These are phyloP conservation scores for Melanotus villosus DNA, from an alignment of 2,888 invertebrate species.

Conservation along the genomic window DNA sequence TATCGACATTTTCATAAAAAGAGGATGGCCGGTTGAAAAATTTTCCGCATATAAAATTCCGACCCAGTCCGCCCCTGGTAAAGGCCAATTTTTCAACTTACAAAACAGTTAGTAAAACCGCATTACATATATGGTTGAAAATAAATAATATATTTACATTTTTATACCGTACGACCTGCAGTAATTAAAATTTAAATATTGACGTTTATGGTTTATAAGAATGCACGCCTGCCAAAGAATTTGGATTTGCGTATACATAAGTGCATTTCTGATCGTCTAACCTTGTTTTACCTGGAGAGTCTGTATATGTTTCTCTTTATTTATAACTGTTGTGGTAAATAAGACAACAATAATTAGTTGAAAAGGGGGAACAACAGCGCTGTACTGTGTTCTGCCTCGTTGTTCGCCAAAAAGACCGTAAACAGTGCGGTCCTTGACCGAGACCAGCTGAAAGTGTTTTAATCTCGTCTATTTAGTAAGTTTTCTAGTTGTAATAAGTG, in stretches of 20 bases:
- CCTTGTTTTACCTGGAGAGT: not conserved
- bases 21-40: too few relatives aligned
- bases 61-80: too few relatives aligned
- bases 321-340: not conserved
- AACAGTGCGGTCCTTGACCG: slow-evolving; percentile 5
- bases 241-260: not conserved
- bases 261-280: not conserved
- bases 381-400: not conserved
- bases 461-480: not conserved
- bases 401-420: not conserved
- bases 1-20: too few relatives aligned
- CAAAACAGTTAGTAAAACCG: too few relatives aligned
- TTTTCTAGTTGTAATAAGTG: not conserved
- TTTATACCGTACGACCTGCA: too few relatives aligned
- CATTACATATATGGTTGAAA: too few relatives aligned
- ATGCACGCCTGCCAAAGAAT: too few relatives aligned
- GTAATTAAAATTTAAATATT: too few relatives aligned
- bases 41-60: too few relatives aligned
- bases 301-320: not conserved
- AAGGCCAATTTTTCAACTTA: too few relatives aligned
- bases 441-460: not conserved
- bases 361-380: not conserved
- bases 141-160: too few relatives aligned
- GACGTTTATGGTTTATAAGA: too few relatives aligned
- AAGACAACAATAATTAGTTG: not conserved